Percentiles rank a stretch among this genome's conserved stretches.
Conservation (phyloP, 2,888 invertebrate species). For the Halictus ligatus region DNA sequence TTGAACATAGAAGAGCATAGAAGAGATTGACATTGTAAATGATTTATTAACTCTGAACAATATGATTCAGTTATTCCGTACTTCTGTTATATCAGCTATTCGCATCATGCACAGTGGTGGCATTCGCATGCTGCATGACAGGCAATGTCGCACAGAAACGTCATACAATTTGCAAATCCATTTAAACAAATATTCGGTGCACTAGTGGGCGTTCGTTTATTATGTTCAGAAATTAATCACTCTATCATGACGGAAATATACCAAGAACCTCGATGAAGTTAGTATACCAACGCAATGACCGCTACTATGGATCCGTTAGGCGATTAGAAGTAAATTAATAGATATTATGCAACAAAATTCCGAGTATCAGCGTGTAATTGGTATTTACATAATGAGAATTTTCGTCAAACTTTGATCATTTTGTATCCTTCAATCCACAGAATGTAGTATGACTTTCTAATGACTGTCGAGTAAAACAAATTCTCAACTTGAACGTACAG, state of each 20-base stretch:
- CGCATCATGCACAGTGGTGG: constrained; percentile 22
- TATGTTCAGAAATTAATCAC: constrained; percentile 23
- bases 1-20: background rate
- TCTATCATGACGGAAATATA: constrained; percentile 20
- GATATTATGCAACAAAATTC: background rate
- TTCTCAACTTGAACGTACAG: constrained; percentile 31
- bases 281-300: background rate
- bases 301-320: background rate
- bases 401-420: constrained; percentile 33
- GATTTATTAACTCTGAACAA: constrained; percentile 3
- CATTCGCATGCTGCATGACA: constrained; percentile 38
- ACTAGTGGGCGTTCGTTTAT: background rate
- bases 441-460: constrained; percentile 22
- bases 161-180: constrained; percentile 22
- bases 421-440: constrained; percentile 19
- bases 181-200: background rate
- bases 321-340: background rate
- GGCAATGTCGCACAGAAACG: constrained; percentile 4
- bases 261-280: constrained; percentile 32
- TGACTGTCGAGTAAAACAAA: constrained; percentile 29
- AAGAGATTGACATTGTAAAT: background rate
- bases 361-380: background rate
- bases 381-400: background rate
- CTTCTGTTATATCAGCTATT: background rate
- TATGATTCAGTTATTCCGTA: background rate